Conservation (phyloP, 1,140 invertebrate genomes). For the Hylaeus volcanicus region DNA sequence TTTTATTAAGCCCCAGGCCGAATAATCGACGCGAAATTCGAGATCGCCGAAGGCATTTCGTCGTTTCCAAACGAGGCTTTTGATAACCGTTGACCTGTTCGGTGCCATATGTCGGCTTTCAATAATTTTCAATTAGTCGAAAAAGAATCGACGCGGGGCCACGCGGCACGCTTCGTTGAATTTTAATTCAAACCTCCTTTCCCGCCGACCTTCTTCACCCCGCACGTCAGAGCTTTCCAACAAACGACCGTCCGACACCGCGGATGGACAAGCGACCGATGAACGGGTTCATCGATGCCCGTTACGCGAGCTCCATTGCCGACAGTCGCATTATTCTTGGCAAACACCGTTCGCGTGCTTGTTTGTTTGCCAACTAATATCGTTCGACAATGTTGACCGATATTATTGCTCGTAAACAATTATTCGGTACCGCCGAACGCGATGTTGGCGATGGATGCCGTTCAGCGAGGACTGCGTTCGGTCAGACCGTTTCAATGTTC, state of each 20-base stretch:
- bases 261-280: neutral
- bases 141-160: conserved; percentile 21
- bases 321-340: conserved; percentile 7
- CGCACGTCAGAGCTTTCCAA: neutral
- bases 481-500: too few species aligned
- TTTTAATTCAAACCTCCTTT: conserved; percentile 28
- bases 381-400: conserved; percentile 5
- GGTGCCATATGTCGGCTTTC: conserved; percentile 55
- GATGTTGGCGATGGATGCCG: neutral
- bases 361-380: conserved; percentile 4
- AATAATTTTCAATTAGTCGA: conserved; percentile 52
- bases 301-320: neutral
- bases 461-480: neutral
- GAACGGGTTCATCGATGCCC: neutral
- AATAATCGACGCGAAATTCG: conserved; percentile 62
- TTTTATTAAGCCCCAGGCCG: conserved; percentile 59
- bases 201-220: neutral
- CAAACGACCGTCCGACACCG: neutral
- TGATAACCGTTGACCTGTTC: conserved; percentile 57
- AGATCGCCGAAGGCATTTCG: conserved; percentile 59
- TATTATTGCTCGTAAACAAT: conserved; percentile 21
- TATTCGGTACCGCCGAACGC: too few species aligned
- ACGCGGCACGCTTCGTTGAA: conserved; percentile 7
- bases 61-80: conserved; percentile 28
- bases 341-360: neutral